These are phyloP conservation scores for Chrysina gloriosa DNA, from an alignment of 2,888 invertebrate species.

Conservation along the genomic window DNA sequence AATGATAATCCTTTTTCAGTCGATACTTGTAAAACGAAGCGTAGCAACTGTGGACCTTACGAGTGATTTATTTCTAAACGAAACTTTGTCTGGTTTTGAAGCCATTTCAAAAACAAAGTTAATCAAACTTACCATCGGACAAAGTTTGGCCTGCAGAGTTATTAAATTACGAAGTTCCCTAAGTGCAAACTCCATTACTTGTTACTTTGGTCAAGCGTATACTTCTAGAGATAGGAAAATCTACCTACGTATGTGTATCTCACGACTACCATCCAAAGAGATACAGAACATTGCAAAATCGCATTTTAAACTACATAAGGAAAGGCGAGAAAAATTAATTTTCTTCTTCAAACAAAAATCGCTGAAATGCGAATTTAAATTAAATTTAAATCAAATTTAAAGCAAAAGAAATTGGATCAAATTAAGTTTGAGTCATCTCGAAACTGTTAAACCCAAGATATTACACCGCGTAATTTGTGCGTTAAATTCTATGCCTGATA, in stretches of 20 bases:
- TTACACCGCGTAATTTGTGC: background rate
- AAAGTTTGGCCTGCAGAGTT: background rate
- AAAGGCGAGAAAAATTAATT: too few relatives aligned
- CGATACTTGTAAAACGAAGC: conserved; percentile 3
- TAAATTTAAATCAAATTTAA: background rate
- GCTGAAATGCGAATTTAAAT: background rate
- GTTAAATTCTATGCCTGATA: background rate
- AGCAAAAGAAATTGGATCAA: background rate
- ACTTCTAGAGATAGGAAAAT: background rate
- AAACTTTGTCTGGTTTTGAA: conserved; percentile 4
- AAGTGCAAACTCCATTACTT: background rate
- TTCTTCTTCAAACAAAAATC: background rate
- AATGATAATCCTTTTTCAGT: background rate
- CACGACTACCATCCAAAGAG: too few relatives aligned
- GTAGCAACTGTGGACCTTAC: background rate
- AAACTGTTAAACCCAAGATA: too few relatives aligned
- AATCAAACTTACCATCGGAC: conserved; percentile 8
- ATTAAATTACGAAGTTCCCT: conserved; percentile 7
- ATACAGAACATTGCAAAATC: too few relatives aligned
- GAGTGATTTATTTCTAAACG: conserved; percentile 6
- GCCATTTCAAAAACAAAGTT: conserved; percentile 14
- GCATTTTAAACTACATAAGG: too few relatives aligned
- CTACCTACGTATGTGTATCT: background rate
- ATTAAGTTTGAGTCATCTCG: background rate
- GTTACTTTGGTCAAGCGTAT: background rate